Conservation (phyloP, 2,797 vertebrate species). For the Clarias laeviceps region DNA sequence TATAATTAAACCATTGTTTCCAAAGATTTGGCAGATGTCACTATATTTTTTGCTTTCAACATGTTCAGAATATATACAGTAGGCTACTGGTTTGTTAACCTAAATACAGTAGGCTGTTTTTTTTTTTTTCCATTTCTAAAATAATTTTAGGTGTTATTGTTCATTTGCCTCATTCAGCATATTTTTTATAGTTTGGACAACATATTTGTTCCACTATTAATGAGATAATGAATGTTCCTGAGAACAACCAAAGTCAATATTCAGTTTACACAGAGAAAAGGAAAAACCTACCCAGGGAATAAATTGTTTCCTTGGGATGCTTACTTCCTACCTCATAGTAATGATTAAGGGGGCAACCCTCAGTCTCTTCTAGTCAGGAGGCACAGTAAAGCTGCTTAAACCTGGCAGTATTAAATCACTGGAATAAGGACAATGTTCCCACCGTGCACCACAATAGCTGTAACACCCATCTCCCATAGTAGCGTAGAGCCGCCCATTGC, state of each 20-base stretch:
- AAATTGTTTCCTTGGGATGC: constrained; percentile 24
- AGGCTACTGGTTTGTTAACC: not conserved
- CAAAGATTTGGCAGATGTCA: not conserved
- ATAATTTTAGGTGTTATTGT: not conserved
- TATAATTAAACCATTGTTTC: not conserved
- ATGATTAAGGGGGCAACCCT: constrained; percentile 25
- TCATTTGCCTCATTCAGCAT: not conserved
- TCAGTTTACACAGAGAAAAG: constrained; percentile 1
- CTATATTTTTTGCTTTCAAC: not conserved
- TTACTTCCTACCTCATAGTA: constrained; percentile 31
- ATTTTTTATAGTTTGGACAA: not conserved
- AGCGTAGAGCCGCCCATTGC: constrained; percentile 62
- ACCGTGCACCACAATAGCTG: constrained; percentile 71
- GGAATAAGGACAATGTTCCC: constrained; percentile 75
- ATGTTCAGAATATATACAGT: not conserved
- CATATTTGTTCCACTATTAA: not conserved
- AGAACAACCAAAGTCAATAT: not conserved
- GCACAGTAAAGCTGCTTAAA: constrained; percentile 53
- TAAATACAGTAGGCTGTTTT: too few species aligned
- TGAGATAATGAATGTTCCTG: not conserved
- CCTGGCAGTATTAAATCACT: constrained; percentile 63
- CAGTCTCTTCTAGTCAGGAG: constrained; percentile 36
- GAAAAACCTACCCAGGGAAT: constrained; percentile 9
- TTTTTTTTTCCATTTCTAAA: not conserved
- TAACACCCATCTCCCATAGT: constrained; percentile 70